These are phyloP conservation scores for Prionailurus bengalensis DNA, from an alignment of 2,113 vertebrate species.

Conservation along the genomic window DNA sequence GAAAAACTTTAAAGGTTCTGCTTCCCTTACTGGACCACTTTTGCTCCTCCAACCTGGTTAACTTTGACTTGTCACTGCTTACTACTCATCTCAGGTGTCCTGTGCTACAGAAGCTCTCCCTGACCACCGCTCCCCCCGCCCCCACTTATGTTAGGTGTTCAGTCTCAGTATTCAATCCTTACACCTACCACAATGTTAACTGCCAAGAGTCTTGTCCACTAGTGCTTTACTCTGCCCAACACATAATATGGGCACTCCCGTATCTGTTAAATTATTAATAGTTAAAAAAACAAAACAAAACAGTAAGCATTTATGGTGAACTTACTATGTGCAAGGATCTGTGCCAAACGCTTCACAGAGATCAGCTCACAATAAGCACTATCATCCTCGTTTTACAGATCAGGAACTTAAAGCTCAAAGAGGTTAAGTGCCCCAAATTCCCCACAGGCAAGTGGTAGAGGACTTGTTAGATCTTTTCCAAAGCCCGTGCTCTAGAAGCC, in stretches of 20 bases:
- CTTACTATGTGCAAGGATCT: not conserved
- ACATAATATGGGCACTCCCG: not conserved
- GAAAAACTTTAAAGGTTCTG: not conserved
- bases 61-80: not conserved
- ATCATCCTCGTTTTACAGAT: not conserved
- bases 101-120: not conserved
- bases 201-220: not conserved
- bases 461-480: not conserved
- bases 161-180: not conserved
- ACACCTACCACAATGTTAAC: not conserved
- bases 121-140: not conserved
- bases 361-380: not conserved
- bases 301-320: not conserved
- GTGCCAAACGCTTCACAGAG: slow-evolving; percentile 3
- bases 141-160: not conserved
- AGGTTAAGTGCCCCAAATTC: slow-evolving; percentile 8
- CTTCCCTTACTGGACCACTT: not conserved
- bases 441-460: not conserved
- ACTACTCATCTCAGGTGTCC: not conserved
- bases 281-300: slow-evolving; percentile 37
- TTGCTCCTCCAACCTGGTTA: not conserved
- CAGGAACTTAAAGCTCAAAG: slow-evolving; percentile 1
- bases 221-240: not conserved
- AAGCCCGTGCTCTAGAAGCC: not conserved
- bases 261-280: not conserved